phyloP scores from a whole-genome alignment of 2,888 invertebrate species.

The Dynastes grantii region DNA sequence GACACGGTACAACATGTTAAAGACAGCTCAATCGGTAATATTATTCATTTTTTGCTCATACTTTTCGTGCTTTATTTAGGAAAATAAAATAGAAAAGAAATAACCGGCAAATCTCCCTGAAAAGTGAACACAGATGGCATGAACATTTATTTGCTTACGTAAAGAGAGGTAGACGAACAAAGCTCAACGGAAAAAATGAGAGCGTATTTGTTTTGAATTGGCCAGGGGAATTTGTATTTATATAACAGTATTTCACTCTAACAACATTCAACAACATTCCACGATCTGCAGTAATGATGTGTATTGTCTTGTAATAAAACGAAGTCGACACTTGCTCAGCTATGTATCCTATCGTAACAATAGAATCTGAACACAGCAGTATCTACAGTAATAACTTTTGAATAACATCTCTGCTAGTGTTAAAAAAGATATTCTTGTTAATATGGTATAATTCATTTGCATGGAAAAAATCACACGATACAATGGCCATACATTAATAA shows the following conservation, averaged over 20 bases:
- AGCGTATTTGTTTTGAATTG: conserved; percentile 11
- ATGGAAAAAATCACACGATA: too few species aligned
- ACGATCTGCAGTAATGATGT: conserved; percentile 12
- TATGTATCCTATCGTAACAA: background rate
- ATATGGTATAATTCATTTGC: too few species aligned
- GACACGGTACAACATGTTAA: conserved; percentile 26
- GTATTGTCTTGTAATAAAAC: background rate
- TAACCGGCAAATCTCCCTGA: conserved; percentile 20
- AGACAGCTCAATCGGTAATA: conserved; percentile 32
- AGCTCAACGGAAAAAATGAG: conserved; percentile 12
- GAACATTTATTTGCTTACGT: conserved; percentile 43
- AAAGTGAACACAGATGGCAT: conserved; percentile 35
- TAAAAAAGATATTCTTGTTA: too few species aligned
- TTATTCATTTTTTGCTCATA: conserved; percentile 24
- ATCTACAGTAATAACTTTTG: too few species aligned
- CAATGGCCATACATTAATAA: too few species aligned
- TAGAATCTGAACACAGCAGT: background rate
- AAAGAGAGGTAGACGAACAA: conserved; percentile 16
- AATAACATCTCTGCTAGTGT: too few species aligned
- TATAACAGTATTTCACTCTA: conserved; percentile 9
- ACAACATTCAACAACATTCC: background rate
- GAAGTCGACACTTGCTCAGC: background rate
- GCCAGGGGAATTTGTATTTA: conserved; percentile 18
- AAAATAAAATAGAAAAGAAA: conserved; percentile 27
- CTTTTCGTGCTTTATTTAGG: conserved; percentile 25